Evolutionary conservation across 2,797 vertebrate genomes (phyloP), one percentile per base, ranked within the genome.

Genomic region (Percopsis omiscomaycus): DNA sequence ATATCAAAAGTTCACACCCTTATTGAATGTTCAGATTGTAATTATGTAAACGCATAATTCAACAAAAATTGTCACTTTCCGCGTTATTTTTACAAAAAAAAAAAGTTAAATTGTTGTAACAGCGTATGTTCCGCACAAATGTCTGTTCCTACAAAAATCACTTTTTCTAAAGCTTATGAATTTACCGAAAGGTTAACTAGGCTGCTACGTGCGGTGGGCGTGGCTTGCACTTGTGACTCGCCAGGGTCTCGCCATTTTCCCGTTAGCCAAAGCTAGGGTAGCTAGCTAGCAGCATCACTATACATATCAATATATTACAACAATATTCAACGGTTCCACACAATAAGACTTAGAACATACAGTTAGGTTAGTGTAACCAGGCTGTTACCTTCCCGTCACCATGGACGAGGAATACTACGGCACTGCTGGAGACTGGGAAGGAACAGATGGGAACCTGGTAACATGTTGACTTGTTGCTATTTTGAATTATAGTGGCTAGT

Each of bases 371-470:
- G 2, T 57, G 9, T 1, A 11, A 15, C 3, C 1, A 1, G 0
- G 1, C 6, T 3, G 30, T 3, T 2, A 6, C 1, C 56, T 47
- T 57, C 55, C 67, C 64, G 73, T 63, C 70, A 58, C 4, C 49
- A 93, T 93, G 92, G 90, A 92, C 59, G 91, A 92, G 66, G 91
- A 92, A 37, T 92, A 91, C 65, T 93, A 91, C 73, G 70, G 85
- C 45, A 74, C 74, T 0, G 78, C 45, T 0, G 90, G 83, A 46
- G 92, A 93, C 64, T 93, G 92, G 92, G 92, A 93, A 11, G 87
- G 83, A 1, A 57, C 89, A 14, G 88, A 89, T 2, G 87, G 86
- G 0, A 84, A 74, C 58, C 66, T 64, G 80, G 85, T 88, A 61
- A 86, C 80, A n/a, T 0, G 1, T 1, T 4, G 42, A 83, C 85